Conservation (phyloP, 2,888 invertebrate species). For the Belgica antarctica region DNA sequence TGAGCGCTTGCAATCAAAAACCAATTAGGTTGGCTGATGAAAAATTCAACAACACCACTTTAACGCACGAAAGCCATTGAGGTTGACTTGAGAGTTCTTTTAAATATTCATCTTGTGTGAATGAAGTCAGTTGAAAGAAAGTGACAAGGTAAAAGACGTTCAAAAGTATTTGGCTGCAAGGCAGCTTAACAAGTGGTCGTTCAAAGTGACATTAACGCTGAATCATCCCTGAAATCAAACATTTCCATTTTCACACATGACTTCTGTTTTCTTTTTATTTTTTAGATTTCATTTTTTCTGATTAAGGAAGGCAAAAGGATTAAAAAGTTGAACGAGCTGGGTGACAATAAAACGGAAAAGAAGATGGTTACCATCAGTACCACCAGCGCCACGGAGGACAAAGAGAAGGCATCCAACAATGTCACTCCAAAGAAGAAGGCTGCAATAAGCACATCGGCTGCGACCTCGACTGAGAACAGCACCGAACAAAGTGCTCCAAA, state of each 20-base stretch:
- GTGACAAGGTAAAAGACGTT: too few species aligned
- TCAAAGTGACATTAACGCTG: too few species aligned
- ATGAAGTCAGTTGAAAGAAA: too few species aligned
- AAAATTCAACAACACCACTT: not conserved
- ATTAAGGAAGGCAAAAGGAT: not conserved
- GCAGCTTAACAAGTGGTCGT: too few species aligned
- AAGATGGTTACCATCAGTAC: conserved; percentile 39
- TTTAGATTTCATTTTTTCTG: conserved; percentile 1
- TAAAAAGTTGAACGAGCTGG: conserved; percentile 37
- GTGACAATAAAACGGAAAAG: conserved; percentile 41
- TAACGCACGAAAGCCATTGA: not conserved
- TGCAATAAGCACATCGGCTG: conserved; percentile 45
- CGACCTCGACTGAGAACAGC: conserved; percentile 60
- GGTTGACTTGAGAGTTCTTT: not conserved
- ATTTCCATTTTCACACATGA: not conserved
- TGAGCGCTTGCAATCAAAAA: not conserved
- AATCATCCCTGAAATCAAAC: too few species aligned
- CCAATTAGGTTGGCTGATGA: not conserved
- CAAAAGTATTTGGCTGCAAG: too few species aligned
- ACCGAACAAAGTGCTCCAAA: conserved; percentile 77
- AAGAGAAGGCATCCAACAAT: conserved; percentile 18
- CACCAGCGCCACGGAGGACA: conserved; percentile 36
- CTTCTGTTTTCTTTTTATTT: not conserved
- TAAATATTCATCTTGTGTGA: not conserved
- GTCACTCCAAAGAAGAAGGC: conserved; percentile 45